Evolutionary conservation across 2,797 vertebrate genomes (phyloP).

Genomic region (Pygocentrus nattereri): DNA sequence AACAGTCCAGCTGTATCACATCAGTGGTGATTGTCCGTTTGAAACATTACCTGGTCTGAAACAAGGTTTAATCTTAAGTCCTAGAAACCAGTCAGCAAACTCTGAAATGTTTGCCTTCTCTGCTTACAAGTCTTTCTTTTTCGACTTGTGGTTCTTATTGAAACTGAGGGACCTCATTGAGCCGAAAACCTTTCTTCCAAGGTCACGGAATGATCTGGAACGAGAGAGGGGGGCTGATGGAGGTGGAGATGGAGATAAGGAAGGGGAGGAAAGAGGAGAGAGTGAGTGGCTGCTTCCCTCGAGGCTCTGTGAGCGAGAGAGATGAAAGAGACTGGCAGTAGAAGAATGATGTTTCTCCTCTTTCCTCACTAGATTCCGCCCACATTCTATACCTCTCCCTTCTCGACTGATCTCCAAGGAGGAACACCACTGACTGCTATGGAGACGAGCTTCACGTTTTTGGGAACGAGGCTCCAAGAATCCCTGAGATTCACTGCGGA

Average conservation of each 20-base stretch:
- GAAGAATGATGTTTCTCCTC: slow-evolving; percentile 80
- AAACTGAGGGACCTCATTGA: slow-evolving; percentile 84
- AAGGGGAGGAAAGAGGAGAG: slow-evolving; percentile 80
- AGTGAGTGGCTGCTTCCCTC: slow-evolving; percentile 79
- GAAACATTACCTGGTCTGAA: neutral
- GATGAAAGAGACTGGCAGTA: slow-evolving; percentile 81
- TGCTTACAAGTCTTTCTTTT: slow-evolving; percentile 72
- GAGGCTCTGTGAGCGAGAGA: slow-evolving; percentile 80
- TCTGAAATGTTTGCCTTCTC: slow-evolving; percentile 7
- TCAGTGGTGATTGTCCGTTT: slow-evolving; percentile 15
- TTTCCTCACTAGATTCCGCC: slow-evolving; percentile 54
- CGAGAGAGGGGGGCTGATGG: slow-evolving; percentile 74
- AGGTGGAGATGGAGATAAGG: slow-evolving; percentile 78
- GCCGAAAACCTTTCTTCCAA: slow-evolving; percentile 82
- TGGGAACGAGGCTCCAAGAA: slow-evolving; percentile 73
- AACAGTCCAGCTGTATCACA: neutral
- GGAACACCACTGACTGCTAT: slow-evolving; percentile 80
- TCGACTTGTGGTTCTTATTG: slow-evolving; percentile 76
- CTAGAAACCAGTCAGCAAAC: neutral
- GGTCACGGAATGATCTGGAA: slow-evolving; percentile 83
- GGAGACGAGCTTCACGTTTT: slow-evolving; percentile 66
- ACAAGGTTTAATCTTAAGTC: slow-evolving; percentile 3
- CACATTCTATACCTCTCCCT: slow-evolving; percentile 62
- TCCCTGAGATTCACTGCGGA: slow-evolving; percentile 83
- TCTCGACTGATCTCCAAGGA: slow-evolving; percentile 81